Evolutionary conservation across 2,113 vertebrate genomes (phyloP), one percentile per base, ranked within the genome.

Genomic region (Cochlearius cochlearius): DNA sequence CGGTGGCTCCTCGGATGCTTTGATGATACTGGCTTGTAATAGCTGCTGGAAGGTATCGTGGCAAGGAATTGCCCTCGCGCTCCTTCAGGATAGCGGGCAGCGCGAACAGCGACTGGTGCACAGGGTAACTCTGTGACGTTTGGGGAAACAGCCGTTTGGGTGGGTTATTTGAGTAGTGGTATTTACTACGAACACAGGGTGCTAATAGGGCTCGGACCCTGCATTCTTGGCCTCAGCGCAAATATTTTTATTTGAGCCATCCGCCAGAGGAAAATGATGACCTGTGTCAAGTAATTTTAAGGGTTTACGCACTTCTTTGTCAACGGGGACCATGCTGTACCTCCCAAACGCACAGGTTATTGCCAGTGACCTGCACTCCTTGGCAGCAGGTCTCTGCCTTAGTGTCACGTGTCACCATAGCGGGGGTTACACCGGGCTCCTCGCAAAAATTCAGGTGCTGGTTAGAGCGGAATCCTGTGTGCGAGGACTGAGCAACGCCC

Each of bases 401-500:
- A 30, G 53, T 12, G n/a, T 52, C 1, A 1, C 18, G 23, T 58
- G 82, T 76, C 49, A 12, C 71, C 3, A 4, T 12, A 45, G 67
- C 39, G 47, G 53, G 19, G 45, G 23, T 73, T 13, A 49, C 29
- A 39, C 41, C 29, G 64, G 22, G 39, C 18, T 27, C 27, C 80
- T 73, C 83, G 27, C 45, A 38, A 7, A 56, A 55, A 25, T 8
- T n/a, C 36, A 16, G 56, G 9, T 67, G 60, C 66, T 75, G 77
- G 5, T 10, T 30, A 26, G 41, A 75, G 49, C 16, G 58, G 75
- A 5, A 10, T 55, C 5, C 3, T 50, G 47, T 26, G 45, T 23
- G 15, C 0, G 3, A 83, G 62, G 25, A 18, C 25, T 9, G 60
- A 84, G 73, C 59, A 58, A 52, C 0, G 0, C 32, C 15, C 0